These are phyloP conservation scores for Bathynomus jamesi DNA, from an alignment of 1,140 invertebrate species.

Conservation along the genomic window DNA sequence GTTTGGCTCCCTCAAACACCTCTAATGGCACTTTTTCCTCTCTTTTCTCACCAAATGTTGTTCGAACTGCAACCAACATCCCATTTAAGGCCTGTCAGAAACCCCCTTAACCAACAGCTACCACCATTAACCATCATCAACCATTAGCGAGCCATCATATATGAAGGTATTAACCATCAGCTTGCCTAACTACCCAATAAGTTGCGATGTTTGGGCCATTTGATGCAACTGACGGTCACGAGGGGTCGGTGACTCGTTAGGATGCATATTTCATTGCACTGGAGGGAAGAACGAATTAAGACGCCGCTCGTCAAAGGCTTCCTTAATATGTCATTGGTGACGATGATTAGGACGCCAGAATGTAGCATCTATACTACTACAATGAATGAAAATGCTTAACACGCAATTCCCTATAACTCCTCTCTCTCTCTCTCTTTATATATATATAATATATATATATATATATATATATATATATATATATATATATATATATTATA, in stretches of 20 bases:
- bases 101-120: not conserved
- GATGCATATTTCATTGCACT: slow-evolving; percentile 1
- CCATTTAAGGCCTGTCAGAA: not conserved
- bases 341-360: too few species aligned
- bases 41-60: not conserved
- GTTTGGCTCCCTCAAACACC: too few species aligned
- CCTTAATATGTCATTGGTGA: too few species aligned
- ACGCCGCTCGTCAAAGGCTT: too few species aligned
- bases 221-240: not conserved
- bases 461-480: too few species aligned
- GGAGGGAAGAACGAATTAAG: not conserved
- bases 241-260: not conserved
- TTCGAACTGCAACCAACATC: not conserved
- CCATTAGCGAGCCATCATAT: not conserved
- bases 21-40: too few species aligned
- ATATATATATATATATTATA: too few species aligned
- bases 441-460: too few species aligned
- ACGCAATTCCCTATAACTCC: too few species aligned
- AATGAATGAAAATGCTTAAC: too few species aligned
- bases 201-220: not conserved
- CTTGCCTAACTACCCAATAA: not conserved
- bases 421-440: too few species aligned
- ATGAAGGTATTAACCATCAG: not conserved
- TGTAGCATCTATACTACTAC: too few species aligned
- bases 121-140: not conserved